Conservation (phyloP, 2,888 invertebrate genomes). For the Macrosiphum euphorbiae region DNA sequence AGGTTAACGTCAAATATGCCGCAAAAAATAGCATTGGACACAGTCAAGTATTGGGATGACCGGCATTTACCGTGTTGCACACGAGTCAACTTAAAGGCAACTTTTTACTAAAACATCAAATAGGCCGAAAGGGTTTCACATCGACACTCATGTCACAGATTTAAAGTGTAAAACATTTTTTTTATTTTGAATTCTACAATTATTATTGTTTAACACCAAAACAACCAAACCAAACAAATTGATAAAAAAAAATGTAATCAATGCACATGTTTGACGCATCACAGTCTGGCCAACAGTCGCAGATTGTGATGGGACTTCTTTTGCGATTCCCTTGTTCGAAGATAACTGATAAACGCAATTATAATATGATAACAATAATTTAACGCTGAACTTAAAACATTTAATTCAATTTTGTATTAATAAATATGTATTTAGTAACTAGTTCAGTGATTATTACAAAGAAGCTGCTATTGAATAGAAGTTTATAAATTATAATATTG, state of each 20-base stretch:
- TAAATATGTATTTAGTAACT: too few relatives aligned
- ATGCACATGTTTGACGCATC: slow-evolving; percentile 58
- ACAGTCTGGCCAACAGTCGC: slow-evolving; percentile 36
- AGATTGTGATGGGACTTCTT: neutral
- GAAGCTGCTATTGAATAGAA: too few relatives aligned
- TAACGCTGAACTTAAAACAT: too few relatives aligned
- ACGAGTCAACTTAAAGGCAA: neutral
- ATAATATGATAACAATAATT: too few relatives aligned
- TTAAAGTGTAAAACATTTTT: neutral
- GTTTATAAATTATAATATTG: too few relatives aligned
- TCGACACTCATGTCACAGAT: neutral
- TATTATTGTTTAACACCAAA: slow-evolving; percentile 29
- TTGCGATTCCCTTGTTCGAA: neutral
- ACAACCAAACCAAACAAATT: slow-evolving; percentile 60
- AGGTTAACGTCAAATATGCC: neutral
- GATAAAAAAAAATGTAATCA: slow-evolving; percentile 63
- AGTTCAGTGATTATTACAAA: too few relatives aligned
- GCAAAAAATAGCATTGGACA: slow-evolving; percentile 5
- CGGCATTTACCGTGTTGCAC: neutral
- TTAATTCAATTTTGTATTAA: too few relatives aligned
- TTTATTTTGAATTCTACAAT: slow-evolving; percentile 49
- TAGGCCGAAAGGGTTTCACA: neutral
- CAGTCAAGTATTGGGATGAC: neutral
- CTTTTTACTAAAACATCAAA: neutral
- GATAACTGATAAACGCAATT: too few relatives aligned